phyloP scores from a whole-genome alignment of 2,797 vertebrate genomes.

The Oreochromis grahami region DNA sequence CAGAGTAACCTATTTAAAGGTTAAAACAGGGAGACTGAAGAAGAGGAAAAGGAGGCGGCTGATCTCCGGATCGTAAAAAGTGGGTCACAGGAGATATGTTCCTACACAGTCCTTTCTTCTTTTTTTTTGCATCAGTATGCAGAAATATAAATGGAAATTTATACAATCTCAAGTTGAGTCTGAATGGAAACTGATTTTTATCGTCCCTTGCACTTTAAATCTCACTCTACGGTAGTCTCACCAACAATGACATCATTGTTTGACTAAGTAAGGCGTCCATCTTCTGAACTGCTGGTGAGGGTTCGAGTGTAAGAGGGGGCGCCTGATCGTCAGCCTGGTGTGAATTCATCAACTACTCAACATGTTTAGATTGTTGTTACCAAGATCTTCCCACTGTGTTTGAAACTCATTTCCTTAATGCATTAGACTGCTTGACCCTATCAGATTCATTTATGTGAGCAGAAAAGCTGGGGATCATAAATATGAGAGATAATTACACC shows the following conservation, averaged over 20 bases:
- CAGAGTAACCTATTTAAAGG: constrained; percentile 20
- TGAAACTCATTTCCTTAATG: constrained; percentile 49
- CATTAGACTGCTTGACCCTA: constrained; percentile 59
- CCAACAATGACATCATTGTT: constrained; percentile 44
- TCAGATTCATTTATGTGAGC: constrained; percentile 36
- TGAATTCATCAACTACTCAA: constrained; percentile 5
- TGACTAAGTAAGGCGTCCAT: constrained; percentile 34
- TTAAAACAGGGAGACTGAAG: constrained; percentile 40
- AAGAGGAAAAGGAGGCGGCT: constrained; percentile 28
- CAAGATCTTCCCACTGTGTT: constrained; percentile 37
- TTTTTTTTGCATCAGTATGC: constrained; percentile 36
- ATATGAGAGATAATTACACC: constrained; percentile 52
- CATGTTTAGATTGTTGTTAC: constrained; percentile 29
- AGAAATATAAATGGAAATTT: constrained; percentile 36
- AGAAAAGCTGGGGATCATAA: constrained; percentile 41
- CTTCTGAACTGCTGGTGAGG: background rate
- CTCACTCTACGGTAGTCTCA: background rate
- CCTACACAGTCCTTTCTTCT: background rate
- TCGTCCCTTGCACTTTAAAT: constrained; percentile 4
- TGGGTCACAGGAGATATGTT: constrained; percentile 51
- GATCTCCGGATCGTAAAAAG: constrained; percentile 44
- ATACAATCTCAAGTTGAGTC: constrained; percentile 16
- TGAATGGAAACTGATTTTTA: constrained; percentile 33
- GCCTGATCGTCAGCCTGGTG: constrained; percentile 1
- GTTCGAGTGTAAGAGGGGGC: background rate